Evolutionary conservation across 2,113 vertebrate species (phyloP).

Genomic region (Psophia crepitans): DNA sequence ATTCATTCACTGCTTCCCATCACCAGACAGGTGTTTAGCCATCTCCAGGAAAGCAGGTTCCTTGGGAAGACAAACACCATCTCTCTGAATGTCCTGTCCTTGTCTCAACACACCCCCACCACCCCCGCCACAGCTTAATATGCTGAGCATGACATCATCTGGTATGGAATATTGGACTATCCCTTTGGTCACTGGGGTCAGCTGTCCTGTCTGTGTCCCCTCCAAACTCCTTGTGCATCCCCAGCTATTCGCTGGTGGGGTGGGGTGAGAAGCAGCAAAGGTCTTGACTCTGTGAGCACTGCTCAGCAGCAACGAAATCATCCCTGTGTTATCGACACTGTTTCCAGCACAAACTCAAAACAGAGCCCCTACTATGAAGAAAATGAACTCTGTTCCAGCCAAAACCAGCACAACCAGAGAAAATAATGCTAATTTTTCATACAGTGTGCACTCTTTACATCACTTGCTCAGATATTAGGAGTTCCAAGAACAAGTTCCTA

Average conservation of each 20-base stretch:
- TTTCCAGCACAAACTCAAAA: not conserved
- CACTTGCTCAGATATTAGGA: not conserved
- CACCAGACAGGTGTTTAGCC: not conserved
- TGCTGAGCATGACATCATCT: no score
- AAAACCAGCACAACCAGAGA: not conserved
- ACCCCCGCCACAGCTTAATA: no score
- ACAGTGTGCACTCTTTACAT: not conserved
- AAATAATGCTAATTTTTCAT: not conserved
- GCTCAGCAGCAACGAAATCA: not conserved
- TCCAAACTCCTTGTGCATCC: not conserved
- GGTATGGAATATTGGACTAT: no score
- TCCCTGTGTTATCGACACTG: not conserved
- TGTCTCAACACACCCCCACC: no score
- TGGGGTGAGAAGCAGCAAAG: not conserved
- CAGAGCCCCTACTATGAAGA: no score
- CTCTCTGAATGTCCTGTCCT: rapidly evolving
- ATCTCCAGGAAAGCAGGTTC: not conserved
- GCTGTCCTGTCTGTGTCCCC: not conserved
- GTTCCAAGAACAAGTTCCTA: not conserved
- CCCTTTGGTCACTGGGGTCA: not conserved
- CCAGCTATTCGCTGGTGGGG: not conserved
- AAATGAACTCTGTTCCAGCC: not conserved
- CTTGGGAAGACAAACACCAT: not conserved
- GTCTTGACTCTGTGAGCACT: not conserved
- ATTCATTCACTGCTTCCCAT: not conserved